Evolutionary conservation across 2,888 invertebrate genomes (phyloP), one percentile per base, ranked within the genome.

Genomic region (Cheilosia grossa): DNA sequence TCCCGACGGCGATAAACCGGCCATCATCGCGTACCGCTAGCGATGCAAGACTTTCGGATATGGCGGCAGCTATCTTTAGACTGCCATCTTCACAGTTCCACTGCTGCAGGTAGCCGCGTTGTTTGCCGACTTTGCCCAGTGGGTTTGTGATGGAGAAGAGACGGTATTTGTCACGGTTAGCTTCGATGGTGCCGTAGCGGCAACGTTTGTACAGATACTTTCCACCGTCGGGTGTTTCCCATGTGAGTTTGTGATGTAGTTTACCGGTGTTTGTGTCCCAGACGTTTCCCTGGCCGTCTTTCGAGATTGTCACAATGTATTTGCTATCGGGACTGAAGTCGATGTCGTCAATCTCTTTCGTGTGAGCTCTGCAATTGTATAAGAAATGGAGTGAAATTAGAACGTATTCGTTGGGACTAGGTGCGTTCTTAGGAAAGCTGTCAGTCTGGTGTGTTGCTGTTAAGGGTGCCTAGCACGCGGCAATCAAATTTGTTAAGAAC

Each of bases 261-360:
- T 94, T 94, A 13, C 95, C 95, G 51, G 93, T 93, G 56, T 91
- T 92, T 9, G 94, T 93, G 89, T 95, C 93, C 98, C 98, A 99
- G 24, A 98, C 92, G 88, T 95, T 93, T 6, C 96, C 97, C 88
- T 95, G 94, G 4, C 96, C 96, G 92, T 98, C 98, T 92, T 98
- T 97, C 0, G 97, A 96, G 87, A 98, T 96, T 88, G 97, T 97
- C 66, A 96, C 96, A 67, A 98, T 92, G 90, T 94, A 93, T 67
- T 94, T 94, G 83, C 96, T 95, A 89, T 95, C 95, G 2, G 96
- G 95, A 92, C 96, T 97, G 90, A 98, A 96, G 93, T 98, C 98
- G 69, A 99, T 91, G 91, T 98, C 98, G 89, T 98, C 98, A 87
- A 99, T 96, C 94, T 98, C 98, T 92, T 97, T 97, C 70, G 93